Evolutionary conservation across 23 tunicate species (phyloP), one percentile per base, ranked within the genome.

Genomic region (Halocynthia roretzi): DNA sequence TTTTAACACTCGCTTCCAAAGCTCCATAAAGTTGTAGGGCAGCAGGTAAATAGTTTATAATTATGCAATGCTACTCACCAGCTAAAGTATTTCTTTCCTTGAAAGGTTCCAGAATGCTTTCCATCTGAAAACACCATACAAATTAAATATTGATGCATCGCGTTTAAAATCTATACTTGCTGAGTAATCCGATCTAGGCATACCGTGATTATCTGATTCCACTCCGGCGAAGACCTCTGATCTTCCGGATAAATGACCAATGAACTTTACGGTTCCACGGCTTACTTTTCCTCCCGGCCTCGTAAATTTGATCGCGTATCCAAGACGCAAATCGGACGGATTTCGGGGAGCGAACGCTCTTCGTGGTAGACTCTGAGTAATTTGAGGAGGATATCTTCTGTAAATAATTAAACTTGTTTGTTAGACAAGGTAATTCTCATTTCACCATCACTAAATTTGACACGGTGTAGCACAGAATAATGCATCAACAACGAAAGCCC

Each of bases 331-430:
- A 67, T 92, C 98, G 20, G 91, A 85, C 12, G 98, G 98, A 54
- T 85, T 82, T 5, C 98, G 83, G 21, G 98, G 98, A 10, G 98
- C 98, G 51, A 92, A 92, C 10, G 98, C 98, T 67, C 98, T 78
- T 76, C 98, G 62, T 7, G 98, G 98, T 10, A 92, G 80, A 22
- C 81, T 58, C 19, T 81, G 72, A 54, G 79, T 86, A n/a, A 92
- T 79, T 44, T 72, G 67, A 11, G 98, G 89, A 8, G 98, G 87
- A 55, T 92, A 92, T 7, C 98, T 90, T 54, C 87, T 83, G 76
- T 18, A n/a, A 40, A 62, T 18, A 72, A 50, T 62, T 5, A 22
- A 18, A 61, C 15, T 14, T 18, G 15, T 58, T 58, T 58, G 4
- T 14, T 58, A n/a, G 17, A 58, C 2, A n/a, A 58, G 63, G 17